Percentiles rank a stretch among this genome's conserved stretches.
These are phyloP conservation scores for Microplitis manilae DNA, from an alignment of 2,888 invertebrate genomes.

Conservation along the genomic window DNA sequence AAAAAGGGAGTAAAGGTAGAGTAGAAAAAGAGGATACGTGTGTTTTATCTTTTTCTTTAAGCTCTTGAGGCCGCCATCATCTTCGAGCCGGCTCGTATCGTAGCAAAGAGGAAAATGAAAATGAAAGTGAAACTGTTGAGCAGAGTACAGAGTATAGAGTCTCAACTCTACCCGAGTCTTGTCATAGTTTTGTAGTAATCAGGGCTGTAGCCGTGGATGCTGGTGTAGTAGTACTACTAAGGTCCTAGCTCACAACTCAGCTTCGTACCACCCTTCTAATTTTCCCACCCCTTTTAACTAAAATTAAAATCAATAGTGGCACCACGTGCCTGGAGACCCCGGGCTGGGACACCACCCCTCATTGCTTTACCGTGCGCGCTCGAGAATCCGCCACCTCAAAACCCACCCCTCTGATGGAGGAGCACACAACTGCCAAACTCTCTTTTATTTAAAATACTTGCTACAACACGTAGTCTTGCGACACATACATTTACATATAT, in stretches of 20 bases:
- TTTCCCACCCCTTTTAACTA: slow-evolving; percentile 72
- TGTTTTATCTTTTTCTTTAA: slow-evolving; percentile 46
- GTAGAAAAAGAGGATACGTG: background rate
- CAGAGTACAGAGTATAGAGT: slow-evolving; percentile 53
- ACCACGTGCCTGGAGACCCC: slow-evolving; percentile 69
- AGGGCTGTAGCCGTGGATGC: background rate
- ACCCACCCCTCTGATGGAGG: background rate
- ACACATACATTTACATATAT: slow-evolving; percentile 27
- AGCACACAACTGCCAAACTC: background rate
- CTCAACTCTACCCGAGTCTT: slow-evolving; percentile 7
- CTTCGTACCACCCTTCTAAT: slow-evolving; percentile 70
- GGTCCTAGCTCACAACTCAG: slow-evolving; percentile 41
- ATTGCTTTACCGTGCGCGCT: slow-evolving; percentile 23
- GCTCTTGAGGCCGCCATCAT: slow-evolving; percentile 18
- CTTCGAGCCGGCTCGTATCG: slow-evolving; percentile 42
- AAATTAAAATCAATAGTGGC: slow-evolving; percentile 73
- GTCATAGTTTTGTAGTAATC: slow-evolving; percentile 24
- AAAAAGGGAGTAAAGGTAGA: too few relatives aligned
- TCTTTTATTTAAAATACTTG: slow-evolving; percentile 1
- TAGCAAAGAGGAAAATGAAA: slow-evolving; percentile 62
- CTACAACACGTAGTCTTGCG: slow-evolving; percentile 37
- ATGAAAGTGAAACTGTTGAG: slow-evolving; percentile 71
- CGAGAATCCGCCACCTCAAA: slow-evolving; percentile 18
- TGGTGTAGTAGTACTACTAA: slow-evolving; percentile 16
- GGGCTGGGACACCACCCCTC: slow-evolving; percentile 46